Conservation (phyloP, 2,888 invertebrate species). For the Thymelicus sylvestris region DNA sequence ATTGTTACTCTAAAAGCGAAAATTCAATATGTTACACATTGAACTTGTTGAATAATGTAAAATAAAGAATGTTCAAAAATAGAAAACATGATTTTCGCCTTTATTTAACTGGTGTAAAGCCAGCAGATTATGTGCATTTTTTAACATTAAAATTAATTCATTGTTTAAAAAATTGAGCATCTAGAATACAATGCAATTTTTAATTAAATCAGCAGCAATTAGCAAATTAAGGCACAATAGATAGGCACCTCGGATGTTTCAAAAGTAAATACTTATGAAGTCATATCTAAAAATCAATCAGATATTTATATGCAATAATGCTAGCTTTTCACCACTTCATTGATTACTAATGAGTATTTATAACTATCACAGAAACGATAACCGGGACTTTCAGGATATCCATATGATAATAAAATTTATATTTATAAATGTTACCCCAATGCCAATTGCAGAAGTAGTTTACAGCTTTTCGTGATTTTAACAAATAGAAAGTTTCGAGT, state of each 20-base stretch:
- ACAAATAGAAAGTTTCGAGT: constrained; percentile 13
- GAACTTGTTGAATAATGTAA: neutral
- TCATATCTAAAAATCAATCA: neutral
- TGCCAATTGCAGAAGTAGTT: constrained; percentile 8
- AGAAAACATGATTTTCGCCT: constrained; percentile 18
- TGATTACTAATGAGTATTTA: constrained; percentile 21
- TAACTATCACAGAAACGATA: constrained; percentile 21
- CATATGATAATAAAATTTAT: neutral
- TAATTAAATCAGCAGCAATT: neutral
- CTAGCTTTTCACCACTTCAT: constrained; percentile 20
- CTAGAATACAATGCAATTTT: neutral
- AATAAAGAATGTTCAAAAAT: neutral
- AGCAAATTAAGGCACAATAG: neutral
- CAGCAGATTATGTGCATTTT: constrained; percentile 15
- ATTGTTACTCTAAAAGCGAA: constrained; percentile 48
- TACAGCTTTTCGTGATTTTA: neutral
- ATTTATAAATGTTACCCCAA: constrained; percentile 6
- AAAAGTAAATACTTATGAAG: neutral
- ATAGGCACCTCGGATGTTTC: no score
- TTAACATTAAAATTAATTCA: neutral
- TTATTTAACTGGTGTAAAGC: constrained; percentile 17
- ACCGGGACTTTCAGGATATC: neutral
- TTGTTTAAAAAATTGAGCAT: neutral
- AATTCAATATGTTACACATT: constrained; percentile 10
- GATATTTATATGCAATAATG: neutral